phyloP scores from a whole-genome alignment of 2,888 invertebrate species.

The Caenorhabditis angaria region DNA sequence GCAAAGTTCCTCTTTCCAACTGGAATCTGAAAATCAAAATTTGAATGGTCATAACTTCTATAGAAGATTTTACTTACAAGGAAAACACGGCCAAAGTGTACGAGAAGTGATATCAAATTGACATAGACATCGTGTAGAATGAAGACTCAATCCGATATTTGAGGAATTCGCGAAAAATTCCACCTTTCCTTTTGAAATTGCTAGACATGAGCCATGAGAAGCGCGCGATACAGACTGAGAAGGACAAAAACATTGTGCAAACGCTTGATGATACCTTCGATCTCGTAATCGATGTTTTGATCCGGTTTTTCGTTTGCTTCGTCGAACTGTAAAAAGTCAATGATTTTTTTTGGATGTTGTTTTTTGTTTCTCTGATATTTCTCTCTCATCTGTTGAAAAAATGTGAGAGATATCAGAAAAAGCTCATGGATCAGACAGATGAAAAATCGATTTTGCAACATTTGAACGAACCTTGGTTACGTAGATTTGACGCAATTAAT shows the following conservation, averaged over 20 bases:
- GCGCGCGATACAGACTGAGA: too few relatives aligned
- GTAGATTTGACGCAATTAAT: constrained; percentile 28
- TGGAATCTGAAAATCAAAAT: constrained; percentile 62
- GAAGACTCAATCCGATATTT: constrained; percentile 35
- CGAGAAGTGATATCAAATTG: constrained; percentile 68
- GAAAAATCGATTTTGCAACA: neutral
- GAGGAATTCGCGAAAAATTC: constrained; percentile 43
- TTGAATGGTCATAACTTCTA: too few relatives aligned
- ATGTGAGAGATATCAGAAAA: constrained; percentile 1
- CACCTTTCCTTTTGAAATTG: constrained; percentile 61
- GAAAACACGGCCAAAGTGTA: constrained; percentile 71
- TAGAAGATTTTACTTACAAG: too few relatives aligned
- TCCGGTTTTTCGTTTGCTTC: constrained; percentile 44
- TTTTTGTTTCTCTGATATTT: neutral
- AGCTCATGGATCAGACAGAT: neutral
- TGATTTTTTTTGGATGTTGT: neutral
- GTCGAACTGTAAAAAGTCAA: constrained; percentile 44
- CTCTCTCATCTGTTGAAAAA: neutral
- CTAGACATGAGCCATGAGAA: constrained; percentile 57
- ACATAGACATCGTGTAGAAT: constrained; percentile 60
- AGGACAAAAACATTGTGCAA: constrained; percentile 69
- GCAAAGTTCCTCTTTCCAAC: constrained; percentile 71
- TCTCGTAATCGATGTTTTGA: constrained; percentile 36
- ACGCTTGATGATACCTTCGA: constrained; percentile 61
- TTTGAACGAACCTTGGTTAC: constrained; percentile 30